These are phyloP conservation scores for Megaptera novaeangliae DNA, from an alignment of 2,113 vertebrate species.

Conservation along the genomic window DNA sequence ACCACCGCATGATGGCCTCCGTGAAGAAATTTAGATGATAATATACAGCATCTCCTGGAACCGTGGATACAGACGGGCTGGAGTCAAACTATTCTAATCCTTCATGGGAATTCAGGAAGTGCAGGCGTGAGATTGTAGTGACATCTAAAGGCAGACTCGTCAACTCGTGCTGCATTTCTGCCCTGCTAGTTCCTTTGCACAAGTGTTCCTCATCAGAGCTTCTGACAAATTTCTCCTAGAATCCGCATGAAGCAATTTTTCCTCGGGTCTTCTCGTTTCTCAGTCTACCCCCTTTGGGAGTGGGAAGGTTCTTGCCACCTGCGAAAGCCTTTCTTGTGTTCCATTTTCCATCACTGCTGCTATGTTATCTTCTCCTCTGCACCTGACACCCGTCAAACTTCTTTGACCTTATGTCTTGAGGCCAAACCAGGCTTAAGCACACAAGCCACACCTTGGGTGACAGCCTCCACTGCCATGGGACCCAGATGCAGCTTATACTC, in stretches of 20 bases:
- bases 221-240: neutral
- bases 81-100: constrained; percentile 77
- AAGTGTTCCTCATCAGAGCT: constrained; percentile 18
- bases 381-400: fast-evolving
- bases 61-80: constrained; percentile 64
- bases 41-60: constrained; percentile 73
- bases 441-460: neutral
- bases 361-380: neutral
- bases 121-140: constrained; percentile 93
- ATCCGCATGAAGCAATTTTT: neutral
- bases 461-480: fast-evolving
- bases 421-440: neutral
- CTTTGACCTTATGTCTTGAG: neutral
- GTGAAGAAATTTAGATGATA: constrained; percentile 88
- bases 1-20: constrained; percentile 81
- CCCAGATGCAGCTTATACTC: neutral
- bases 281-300: neutral
- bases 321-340: neutral
- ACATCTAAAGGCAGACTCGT: constrained; percentile 94
- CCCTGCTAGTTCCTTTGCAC: constrained; percentile 59
- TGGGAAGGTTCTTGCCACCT: neutral
- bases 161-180: constrained; percentile 55
- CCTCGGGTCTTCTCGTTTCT: neutral
- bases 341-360: too few relatives aligned
- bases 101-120: constrained; percentile 81